These are phyloP conservation scores for Luehdorfia chinensis DNA, from an alignment of 1,140 invertebrate species.

Conservation along the genomic window DNA sequence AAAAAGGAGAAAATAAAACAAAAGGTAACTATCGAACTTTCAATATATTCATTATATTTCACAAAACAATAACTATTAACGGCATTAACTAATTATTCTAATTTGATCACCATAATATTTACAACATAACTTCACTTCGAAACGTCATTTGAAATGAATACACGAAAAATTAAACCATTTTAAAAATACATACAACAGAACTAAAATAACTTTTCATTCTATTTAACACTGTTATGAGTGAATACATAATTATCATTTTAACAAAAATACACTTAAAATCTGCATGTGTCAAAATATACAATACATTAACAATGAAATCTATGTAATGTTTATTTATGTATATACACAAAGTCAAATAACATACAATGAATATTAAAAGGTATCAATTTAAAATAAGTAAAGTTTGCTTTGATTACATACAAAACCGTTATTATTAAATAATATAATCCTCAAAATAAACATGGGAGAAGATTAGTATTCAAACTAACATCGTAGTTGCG, in stretches of 20 bases:
- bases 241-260: neutral
- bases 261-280: neutral
- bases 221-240: neutral
- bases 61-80: constrained; percentile 70
- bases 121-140: constrained; percentile 37
- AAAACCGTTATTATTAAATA: too few species aligned
- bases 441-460: too few species aligned
- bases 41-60: constrained; percentile 69
- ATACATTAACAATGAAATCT: constrained; percentile 5
- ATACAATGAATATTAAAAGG: too few species aligned
- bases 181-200: neutral
- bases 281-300: constrained; percentile 10
- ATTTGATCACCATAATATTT: constrained; percentile 50
- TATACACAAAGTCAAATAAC: too few species aligned
- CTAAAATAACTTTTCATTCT: neutral
- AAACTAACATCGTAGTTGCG: too few species aligned
- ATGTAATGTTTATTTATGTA: neutral
- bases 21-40: constrained; percentile 53
- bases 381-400: too few species aligned
- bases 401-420: too few species aligned
- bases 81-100: constrained; percentile 44
- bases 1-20: constrained; percentile 37
- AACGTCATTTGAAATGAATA: constrained; percentile 20
- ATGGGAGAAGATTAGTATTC: too few species aligned
- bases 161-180: constrained; percentile 2